These are phyloP conservation scores for Drosophila kikkawai DNA, from an alignment of 1,140 invertebrate genomes.

Conservation along the genomic window DNA sequence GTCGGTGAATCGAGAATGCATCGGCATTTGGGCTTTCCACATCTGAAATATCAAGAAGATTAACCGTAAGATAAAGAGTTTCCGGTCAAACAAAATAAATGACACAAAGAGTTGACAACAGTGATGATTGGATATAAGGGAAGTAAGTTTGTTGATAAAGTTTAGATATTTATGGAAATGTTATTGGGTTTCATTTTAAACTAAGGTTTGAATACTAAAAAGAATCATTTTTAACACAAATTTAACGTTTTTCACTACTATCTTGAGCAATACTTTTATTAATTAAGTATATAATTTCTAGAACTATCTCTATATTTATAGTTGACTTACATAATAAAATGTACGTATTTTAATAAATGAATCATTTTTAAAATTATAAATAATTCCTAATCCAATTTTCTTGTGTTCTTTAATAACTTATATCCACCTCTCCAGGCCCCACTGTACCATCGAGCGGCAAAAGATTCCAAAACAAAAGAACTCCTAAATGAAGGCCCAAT, in stretches of 20 bases:
- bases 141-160: background rate
- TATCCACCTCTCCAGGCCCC: background rate
- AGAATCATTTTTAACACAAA: too few relatives aligned
- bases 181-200: background rate
- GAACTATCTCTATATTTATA: too few relatives aligned
- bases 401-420: too few relatives aligned
- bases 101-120: slow-evolving; percentile 53
- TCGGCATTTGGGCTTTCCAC: slow-evolving; percentile 62
- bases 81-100: slow-evolving; percentile 73
- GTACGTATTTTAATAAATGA: too few relatives aligned
- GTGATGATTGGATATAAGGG: slow-evolving; percentile 8
- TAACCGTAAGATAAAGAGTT: slow-evolving; percentile 74
- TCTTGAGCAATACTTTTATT: too few relatives aligned
- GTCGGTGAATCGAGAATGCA: slow-evolving; percentile 63
- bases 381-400: too few relatives aligned
- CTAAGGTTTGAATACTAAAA: background rate
- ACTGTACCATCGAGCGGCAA: slow-evolving; percentile 55
- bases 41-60: slow-evolving; percentile 77
- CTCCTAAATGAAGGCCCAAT: slow-evolving; percentile 73
- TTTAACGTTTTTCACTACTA: too few relatives aligned
- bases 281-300: too few relatives aligned
- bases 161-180: background rate
- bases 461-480: slow-evolving; percentile 60
- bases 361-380: too few relatives aligned
- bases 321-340: too few relatives aligned